Conservation (phyloP, 2,113 vertebrate genomes). For the Gnathonemus echidnorhynchus region DNA sequence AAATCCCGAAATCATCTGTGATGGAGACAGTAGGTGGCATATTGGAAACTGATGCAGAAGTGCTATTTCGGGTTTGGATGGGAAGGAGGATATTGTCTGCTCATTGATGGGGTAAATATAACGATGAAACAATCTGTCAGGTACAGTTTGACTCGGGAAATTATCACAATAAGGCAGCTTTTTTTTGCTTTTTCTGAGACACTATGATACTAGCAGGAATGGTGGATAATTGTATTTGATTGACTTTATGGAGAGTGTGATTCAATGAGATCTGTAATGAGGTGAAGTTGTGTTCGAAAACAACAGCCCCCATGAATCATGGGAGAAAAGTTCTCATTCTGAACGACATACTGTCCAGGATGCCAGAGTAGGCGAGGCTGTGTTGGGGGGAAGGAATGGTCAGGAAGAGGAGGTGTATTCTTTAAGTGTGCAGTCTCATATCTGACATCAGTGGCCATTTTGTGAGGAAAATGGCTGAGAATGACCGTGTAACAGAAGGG, state of each 20-base stretch:
- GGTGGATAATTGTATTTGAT: background rate
- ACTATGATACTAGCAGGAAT: background rate
- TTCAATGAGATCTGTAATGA: background rate
- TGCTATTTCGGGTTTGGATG: background rate
- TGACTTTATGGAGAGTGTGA: background rate
- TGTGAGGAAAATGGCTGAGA: conserved; percentile 1
- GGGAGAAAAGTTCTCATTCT: background rate
- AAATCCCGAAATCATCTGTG: background rate
- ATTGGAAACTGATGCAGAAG: background rate
- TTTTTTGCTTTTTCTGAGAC: background rate
- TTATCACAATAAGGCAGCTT: background rate
- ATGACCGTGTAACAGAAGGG: background rate
- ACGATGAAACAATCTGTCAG: background rate
- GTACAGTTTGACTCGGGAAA: background rate
- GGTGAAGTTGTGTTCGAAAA: background rate
- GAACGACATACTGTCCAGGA: background rate
- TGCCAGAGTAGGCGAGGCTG: background rate
- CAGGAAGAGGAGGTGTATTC: background rate
- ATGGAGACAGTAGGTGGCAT: background rate
- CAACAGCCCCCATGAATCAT: background rate
- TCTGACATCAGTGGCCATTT: background rate
- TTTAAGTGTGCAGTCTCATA: background rate
- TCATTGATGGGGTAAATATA: background rate
- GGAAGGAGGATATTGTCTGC: background rate
- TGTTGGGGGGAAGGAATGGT: background rate